phyloP scores from a whole-genome alignment of 2,797 vertebrate species.

The Semotilus atromaculatus region DNA sequence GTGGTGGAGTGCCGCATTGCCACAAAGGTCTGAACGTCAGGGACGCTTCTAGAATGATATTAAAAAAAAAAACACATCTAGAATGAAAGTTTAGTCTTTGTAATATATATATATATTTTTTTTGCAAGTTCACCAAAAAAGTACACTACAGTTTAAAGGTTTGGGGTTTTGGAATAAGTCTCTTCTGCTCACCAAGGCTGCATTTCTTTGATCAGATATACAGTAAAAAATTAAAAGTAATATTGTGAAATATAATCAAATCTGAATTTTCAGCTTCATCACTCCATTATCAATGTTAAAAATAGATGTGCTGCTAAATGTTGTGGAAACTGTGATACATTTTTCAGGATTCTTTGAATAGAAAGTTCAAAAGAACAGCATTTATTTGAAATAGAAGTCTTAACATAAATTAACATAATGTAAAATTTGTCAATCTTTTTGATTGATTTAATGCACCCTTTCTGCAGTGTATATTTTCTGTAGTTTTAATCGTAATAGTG shows the following conservation, averaged over 20 bases:
- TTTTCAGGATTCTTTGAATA: neutral
- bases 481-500: neutral
- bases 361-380: neutral
- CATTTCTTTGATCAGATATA: neutral
- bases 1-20: constrained; percentile 95
- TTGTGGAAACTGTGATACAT: neutral
- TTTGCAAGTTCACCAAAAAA: neutral
- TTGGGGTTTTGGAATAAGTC: neutral
- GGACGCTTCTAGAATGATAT: neutral
- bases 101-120: neutral
- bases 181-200: neutral
- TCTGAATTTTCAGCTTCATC: neutral
- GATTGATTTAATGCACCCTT: neutral
- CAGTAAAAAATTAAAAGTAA: no score
- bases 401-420: no score
- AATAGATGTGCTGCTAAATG: neutral
- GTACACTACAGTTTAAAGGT: neutral
- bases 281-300: neutral
- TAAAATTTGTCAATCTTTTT: no score
- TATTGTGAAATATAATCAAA: neutral
- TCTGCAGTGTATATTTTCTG: neutral
- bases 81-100: neutral
- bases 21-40: constrained; percentile 83
- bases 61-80: neutral
- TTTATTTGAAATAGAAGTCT: neutral